phyloP scores from a whole-genome alignment of 2,113 vertebrate species.

The Heloderma charlesbogerti region DNA sequence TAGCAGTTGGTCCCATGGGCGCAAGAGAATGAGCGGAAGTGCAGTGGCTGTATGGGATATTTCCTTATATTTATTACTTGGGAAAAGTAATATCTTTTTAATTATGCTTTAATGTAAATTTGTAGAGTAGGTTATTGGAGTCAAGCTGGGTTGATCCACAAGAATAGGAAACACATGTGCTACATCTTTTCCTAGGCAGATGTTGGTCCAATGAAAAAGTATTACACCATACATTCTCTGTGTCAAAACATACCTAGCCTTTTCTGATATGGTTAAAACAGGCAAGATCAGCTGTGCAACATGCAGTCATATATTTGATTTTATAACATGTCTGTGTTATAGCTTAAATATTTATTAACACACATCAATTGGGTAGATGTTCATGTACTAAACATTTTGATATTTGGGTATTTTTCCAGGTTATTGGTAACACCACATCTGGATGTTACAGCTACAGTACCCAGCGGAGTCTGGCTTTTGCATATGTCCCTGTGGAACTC shows the following conservation, averaged over 20 bases:
- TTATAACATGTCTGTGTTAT: neutral
- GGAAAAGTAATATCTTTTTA: neutral
- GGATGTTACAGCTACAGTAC: constrained; percentile 91
- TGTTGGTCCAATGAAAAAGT: neutral
- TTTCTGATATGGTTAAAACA: neutral
- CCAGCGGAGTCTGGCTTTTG: constrained; percentile 91
- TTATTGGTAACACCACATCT: constrained; percentile 96
- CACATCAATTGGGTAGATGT: neutral
- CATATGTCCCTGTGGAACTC: constrained; percentile 89
- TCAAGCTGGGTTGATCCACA: neutral
- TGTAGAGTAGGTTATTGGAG: too few species aligned
- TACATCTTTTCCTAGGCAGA: neutral
- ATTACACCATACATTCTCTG: neutral
- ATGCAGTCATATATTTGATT: neutral
- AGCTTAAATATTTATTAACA: neutral
- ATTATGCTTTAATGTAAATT: neutral
- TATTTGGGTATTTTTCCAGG: constrained; percentile 75
- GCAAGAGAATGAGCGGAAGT: too few species aligned
- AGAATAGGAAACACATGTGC: neutral
- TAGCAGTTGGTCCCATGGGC: too few species aligned
- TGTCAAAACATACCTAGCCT: neutral
- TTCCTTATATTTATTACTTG: neutral
- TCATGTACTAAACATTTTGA: neutral
- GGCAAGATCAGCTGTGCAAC: neutral
- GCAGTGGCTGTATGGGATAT: too few species aligned